Conservation (phyloP, 1,140 invertebrate species). For the Diorhabda sublineata region DNA sequence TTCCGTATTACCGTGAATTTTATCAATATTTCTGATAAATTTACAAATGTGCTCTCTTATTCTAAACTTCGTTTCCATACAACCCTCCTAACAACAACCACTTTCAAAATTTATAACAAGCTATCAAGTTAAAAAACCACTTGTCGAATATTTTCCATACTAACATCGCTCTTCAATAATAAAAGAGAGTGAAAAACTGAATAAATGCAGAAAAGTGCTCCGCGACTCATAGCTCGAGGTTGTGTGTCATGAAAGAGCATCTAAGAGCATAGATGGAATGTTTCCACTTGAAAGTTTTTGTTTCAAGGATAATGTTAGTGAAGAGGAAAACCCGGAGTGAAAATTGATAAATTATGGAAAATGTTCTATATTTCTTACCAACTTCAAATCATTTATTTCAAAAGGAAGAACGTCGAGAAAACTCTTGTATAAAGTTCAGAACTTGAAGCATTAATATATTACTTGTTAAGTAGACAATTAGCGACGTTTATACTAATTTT, state of each 20-base stretch:
- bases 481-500: too few species aligned
- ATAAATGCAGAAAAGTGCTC: not conserved
- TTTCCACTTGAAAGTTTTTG: constrained; percentile 14
- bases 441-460: too few species aligned
- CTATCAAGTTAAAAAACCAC: not conserved
- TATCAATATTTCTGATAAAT: too few species aligned
- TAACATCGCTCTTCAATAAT: constrained; percentile 13
- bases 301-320: constrained; percentile 5
- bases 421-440: too few species aligned
- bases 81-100: too few species aligned
- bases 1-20: too few species aligned
- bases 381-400: not conserved
- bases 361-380: not conserved
- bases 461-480: too few species aligned
- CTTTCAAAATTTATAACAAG: too few species aligned
- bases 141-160: not conserved
- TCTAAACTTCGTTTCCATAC: too few species aligned
- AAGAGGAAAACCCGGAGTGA: not conserved
- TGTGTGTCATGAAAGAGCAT: constrained; percentile 8
- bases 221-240: not conserved
- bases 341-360: not conserved
- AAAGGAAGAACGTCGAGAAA: too few species aligned
- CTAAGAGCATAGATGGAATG: not conserved
- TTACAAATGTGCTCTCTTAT: too few species aligned
- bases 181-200: not conserved